Evolutionary conservation across 1,140 invertebrate species (phyloP), one percentile per base, ranked within the genome.

Genomic region (Tetramorium alpestre): DNA sequence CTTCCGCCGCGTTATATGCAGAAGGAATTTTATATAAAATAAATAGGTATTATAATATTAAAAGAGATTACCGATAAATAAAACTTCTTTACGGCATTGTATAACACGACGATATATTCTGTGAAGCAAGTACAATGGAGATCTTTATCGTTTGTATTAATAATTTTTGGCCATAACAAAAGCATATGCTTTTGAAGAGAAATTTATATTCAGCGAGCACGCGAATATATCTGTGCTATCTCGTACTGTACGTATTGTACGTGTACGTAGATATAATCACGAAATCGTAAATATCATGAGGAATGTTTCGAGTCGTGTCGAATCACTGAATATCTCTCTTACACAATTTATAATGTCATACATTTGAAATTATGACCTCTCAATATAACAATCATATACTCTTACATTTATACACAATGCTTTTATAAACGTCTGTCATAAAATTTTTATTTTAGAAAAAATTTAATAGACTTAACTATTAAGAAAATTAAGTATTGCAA

Each of bases 121-220:
- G 73, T 67, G 65, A 88, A 56, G 51, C 70, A 56, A 65, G 56
- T 62, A 56, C 49, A 54, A 89, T 86, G 86, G 77, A 60, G 54
- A 89, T 88, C 82, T 89, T 73, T 73, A 88, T 85, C 72, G 51
- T 41, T 85, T 89, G 62, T 89, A 89, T 89, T 86, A 82, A 89
- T 89, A 89, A 89, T 89, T 89, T 89, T 84, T 87, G 69, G 49
- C 47, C 73, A 13, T 47, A 76, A 87, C 84, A 86, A 89, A 89
- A 89, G 80, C 84, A 56, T 75, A 56, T 56, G 69, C 67, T 86
- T 70, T 73, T 89, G 54, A 76, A 65, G 22, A 47, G 54, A 80
- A 86, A 89, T 86, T 89, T 89, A 89, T 89, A 69, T 62, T 78
- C 56, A 13, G 11, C 69, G 56, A 56, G 78, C 88, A 88, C 84